Evolutionary conservation across 2,888 invertebrate species (phyloP), one percentile per base, ranked within the genome.

Genomic region (Oligia latruncula): DNA sequence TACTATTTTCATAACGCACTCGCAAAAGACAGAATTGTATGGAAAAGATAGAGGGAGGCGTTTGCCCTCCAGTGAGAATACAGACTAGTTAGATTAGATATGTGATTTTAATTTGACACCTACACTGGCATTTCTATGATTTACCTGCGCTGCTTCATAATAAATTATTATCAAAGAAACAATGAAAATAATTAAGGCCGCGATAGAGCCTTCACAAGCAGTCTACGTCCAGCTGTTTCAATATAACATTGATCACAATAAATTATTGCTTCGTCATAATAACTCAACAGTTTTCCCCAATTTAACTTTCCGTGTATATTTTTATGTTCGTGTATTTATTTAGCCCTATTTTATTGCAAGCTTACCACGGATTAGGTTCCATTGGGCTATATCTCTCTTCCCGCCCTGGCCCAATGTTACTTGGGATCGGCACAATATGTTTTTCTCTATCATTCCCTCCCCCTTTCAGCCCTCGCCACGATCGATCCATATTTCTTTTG

Each of bases 191-290:
- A 73, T 58, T 23, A 79, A n/a, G 1, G n/a, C 23, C 52, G 15
- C 13, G n/a, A 65, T 58, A 13, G 17, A 65, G 4, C 5, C 35
- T 65, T 40, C 80, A 49, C 65, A 49, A 49, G 9, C 13, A 71
- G 1, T 20, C 40, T 17, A 52, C 67, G 46, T 46, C n/a, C 81
- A 72, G 55, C 83, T 83, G 84, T 55, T 40, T 71, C 29, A 67
- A 82, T 29, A 72, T 74, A 46, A 58, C 46, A 58, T 49, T 71
- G 49, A 71, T 58, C 6, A 82, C 73, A 64, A 20, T 62, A 78
- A 43, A 62, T 60, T 40, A n/a, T 55, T 66, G 15, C 62, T 13
- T 55, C 75, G 60, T 80, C 84, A 73, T 75, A 23, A 46, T 20
- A 43, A 65, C 20, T 62, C 17, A 35, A 46, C n/a, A 65, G 29